A percentile compares a stretch with the other conserved stretches of the same genome.
phyloP scores from a whole-genome alignment of 2,797 vertebrate species.

The Percopsis omiscomaycus region DNA sequence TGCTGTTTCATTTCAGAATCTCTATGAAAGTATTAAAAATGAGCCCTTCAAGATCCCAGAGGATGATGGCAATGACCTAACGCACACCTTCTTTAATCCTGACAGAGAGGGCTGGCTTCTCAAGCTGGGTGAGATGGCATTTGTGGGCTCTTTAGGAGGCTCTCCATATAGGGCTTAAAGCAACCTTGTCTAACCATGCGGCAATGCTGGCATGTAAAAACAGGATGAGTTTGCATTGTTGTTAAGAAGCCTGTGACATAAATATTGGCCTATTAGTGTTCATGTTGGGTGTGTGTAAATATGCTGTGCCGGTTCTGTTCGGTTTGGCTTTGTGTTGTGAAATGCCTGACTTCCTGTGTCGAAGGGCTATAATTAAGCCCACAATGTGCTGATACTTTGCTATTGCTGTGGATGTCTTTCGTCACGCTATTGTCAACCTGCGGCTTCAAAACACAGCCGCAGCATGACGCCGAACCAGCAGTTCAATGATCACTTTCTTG shows the following conservation, averaged over 20 bases:
- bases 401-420: constrained; percentile 10
- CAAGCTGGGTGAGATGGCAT: constrained; percentile 85
- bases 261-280: neutral
- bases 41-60: constrained; percentile 96
- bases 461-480: constrained; percentile 42
- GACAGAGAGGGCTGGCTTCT: constrained; percentile 97
- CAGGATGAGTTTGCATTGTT: neutral
- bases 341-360: constrained; percentile 36
- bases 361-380: constrained; percentile 24
- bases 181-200: neutral
- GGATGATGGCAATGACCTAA: constrained; percentile 93
- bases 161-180: neutral
- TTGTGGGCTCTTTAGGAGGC: neutral
- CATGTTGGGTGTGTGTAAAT: neutral
- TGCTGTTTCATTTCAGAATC: constrained; percentile 72
- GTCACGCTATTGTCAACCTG: constrained; percentile 20
- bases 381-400: constrained; percentile 34
- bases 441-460: constrained; percentile 27
- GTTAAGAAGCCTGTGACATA: neutral
- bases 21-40: constrained; percentile 92
- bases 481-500: constrained; percentile 34
- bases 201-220: neutral
- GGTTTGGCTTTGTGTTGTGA: constrained; percentile 48
- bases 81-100: constrained; percentile 95
- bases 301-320: constrained; percentile 23